phyloP scores from a whole-genome alignment of 2,797 vertebrate species.

The Trematomus bernacchii region DNA sequence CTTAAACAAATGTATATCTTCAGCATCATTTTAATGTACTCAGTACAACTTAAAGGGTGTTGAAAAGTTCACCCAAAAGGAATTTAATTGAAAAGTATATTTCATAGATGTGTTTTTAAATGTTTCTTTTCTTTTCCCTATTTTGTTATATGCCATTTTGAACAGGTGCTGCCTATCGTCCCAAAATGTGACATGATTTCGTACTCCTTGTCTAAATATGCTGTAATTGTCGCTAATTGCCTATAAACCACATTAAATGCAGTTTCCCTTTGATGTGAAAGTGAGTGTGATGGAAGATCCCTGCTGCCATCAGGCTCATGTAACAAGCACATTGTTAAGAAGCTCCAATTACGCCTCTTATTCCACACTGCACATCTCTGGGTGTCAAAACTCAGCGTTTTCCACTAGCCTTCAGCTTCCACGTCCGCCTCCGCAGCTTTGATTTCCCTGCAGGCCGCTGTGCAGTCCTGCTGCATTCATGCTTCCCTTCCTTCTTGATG shows the following conservation, averaged over 20 bases:
- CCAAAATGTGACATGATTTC: neutral
- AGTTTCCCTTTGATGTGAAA: neutral
- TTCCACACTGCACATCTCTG: conserved; percentile 10
- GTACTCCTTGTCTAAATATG: neutral
- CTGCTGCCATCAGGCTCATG: neutral
- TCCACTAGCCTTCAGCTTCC: conserved; percentile 9
- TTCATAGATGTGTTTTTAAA: neutral
- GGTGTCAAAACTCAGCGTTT: conserved; percentile 27
- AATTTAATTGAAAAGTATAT: neutral
- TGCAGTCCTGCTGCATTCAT: conserved; percentile 19
- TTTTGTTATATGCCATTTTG: neutral
- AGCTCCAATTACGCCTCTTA: conserved; percentile 36
- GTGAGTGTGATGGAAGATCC: neutral
- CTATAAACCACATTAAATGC: neutral
- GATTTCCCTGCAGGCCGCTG: conserved; percentile 44
- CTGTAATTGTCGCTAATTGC: neutral
- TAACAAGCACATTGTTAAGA: conserved; percentile 18
- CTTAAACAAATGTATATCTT: too few species aligned
- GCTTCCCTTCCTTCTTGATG: conserved; percentile 30
- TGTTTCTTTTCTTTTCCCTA: neutral
- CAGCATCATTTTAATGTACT: too few species aligned
- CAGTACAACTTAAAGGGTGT: too few species aligned
- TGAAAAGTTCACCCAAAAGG: too few species aligned
- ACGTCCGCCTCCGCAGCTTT: conserved; percentile 36
- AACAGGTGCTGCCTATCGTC: neutral